Evolutionary conservation across 2,888 invertebrate species (phyloP).

Genomic region (Eupeodes latifasciatus): DNA sequence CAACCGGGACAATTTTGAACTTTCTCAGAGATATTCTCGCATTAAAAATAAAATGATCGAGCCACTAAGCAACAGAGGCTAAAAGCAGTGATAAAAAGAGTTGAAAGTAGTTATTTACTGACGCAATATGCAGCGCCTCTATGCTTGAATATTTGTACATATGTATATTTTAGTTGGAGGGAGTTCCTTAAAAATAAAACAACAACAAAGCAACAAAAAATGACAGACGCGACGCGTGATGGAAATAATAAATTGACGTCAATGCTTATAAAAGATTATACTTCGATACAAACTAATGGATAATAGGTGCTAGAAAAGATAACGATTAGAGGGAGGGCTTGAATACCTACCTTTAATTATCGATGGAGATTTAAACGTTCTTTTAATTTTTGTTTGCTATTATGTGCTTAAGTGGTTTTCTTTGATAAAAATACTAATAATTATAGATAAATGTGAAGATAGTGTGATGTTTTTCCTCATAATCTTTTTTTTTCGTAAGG

Average conservation of each 20-base stretch:
- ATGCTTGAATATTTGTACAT: neutral
- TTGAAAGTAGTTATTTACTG: neutral
- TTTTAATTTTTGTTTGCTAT: neutral
- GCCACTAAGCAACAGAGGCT: slow-evolving; percentile 10
- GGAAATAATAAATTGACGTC: slow-evolving; percentile 19
- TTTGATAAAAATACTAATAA: neutral
- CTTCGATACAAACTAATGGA: slow-evolving; percentile 4
- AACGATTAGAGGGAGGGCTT: neutral
- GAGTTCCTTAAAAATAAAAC: slow-evolving; percentile 11
- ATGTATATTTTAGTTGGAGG: neutral
- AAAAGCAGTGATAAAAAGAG: neutral
- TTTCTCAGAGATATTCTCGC: neutral
- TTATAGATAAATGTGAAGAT: neutral
- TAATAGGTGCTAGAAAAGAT: slow-evolving; percentile 4
- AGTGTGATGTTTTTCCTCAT: neutral
- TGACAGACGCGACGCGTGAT: slow-evolving; percentile 27
- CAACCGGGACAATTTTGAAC: neutral
- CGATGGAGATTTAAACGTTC: slow-evolving; percentile 17
- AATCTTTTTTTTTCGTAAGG: neutral
- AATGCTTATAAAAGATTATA: slow-evolving; percentile 9
- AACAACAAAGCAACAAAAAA: neutral
- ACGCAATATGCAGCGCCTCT: slow-evolving; percentile 28
- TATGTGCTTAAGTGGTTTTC: slow-evolving; percentile 2
- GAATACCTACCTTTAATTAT: neutral
- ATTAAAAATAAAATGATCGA: slow-evolving; percentile 14